Conservation (phyloP, 2,888 invertebrate genomes). For the Coleophora flavipennella region DNA sequence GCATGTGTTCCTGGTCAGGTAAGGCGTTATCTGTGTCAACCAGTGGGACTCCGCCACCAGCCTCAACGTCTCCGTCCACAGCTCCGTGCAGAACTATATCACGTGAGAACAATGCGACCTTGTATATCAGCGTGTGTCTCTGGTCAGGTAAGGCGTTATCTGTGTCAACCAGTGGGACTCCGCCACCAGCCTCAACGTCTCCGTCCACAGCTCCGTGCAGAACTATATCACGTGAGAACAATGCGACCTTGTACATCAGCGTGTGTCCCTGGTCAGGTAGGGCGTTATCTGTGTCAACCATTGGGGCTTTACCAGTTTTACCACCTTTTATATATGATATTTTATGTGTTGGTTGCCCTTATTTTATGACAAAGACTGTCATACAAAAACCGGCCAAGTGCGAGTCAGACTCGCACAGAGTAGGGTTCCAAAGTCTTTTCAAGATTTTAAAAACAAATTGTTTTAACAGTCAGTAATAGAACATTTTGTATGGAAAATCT, state of each 20-base stretch:
- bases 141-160: slow-evolving; percentile 44
- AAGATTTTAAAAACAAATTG: too few relatives aligned
- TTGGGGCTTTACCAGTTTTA: slow-evolving; percentile 71
- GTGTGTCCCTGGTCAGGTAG: slow-evolving; percentile 61
- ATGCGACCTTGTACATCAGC: too few relatives aligned
- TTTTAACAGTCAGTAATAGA: too few relatives aligned
- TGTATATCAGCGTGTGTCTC: slow-evolving; percentile 78
- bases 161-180: slow-evolving; percentile 69
- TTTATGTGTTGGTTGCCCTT: too few relatives aligned
- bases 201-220: slow-evolving; percentile 52
- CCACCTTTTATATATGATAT: too few relatives aligned
- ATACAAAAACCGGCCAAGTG: too few relatives aligned
- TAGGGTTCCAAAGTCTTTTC: too few relatives aligned
- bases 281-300: slow-evolving; percentile 51
- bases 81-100: slow-evolving; percentile 35
- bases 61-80: slow-evolving; percentile 71
- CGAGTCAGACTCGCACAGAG: too few relatives aligned
- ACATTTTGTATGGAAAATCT: too few relatives aligned
- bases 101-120: too few relatives aligned
- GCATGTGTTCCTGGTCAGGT: slow-evolving; percentile 66
- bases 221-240: slow-evolving; percentile 48
- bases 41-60: slow-evolving; percentile 71
- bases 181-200: slow-evolving; percentile 68
- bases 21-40: slow-evolving; percentile 43
- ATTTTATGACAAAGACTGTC: too few relatives aligned